Evolutionary conservation across 30 jellyfish, hydroid and myxozoan genomes (phyloP), one percentile per base, ranked within the genome.

Genomic region (Turritopsis rubra): DNA sequence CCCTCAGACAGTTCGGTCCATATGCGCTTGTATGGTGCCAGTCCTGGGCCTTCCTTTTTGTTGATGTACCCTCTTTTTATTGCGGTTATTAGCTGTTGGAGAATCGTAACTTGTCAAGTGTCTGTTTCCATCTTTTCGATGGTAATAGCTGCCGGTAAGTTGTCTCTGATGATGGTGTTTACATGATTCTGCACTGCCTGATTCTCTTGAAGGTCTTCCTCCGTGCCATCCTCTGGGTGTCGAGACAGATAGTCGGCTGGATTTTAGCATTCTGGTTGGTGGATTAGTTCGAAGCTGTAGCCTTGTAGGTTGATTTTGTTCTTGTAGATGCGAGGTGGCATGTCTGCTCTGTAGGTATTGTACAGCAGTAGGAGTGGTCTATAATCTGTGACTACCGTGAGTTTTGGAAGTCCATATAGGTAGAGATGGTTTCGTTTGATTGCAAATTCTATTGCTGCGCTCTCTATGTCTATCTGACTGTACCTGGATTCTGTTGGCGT

Each of bases 301-400:
- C 88, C 88, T 81, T 81, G 88, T 41, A 81, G 24, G 75, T 29
- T 81, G n/a, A 81, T 31, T 66, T 72, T 20, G 71, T 81, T 85
- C 72, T 52, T 81, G 18, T 22, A 29, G n/a, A 81, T 70, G 9
- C 88, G 65, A 28, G 25, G 60, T 21, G 85, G 86, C 53, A 41
- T 29, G 28, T 75, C 41, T 52, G 27, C 28, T 70, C 66, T 19
- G 86, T 81, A 81, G 85, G 85, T 60, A 73, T 65, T 54, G 85
- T 81, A 81, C 19, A 76, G 79, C 79, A 16, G 79, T 16, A 23
- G 80, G 18, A 76, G 84, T 18, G 84, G 84, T 76, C 29, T 76
- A 79, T 76, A 79, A 76, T 76, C 79, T 16, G 84, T 76, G 18
- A 76, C 16, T 16, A 76, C 79, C 18, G 79, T 76, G 26, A 76